Evolutionary conservation across 2,113 vertebrate species (phyloP).

Genomic region (Cheilinus undulatus): DNA sequence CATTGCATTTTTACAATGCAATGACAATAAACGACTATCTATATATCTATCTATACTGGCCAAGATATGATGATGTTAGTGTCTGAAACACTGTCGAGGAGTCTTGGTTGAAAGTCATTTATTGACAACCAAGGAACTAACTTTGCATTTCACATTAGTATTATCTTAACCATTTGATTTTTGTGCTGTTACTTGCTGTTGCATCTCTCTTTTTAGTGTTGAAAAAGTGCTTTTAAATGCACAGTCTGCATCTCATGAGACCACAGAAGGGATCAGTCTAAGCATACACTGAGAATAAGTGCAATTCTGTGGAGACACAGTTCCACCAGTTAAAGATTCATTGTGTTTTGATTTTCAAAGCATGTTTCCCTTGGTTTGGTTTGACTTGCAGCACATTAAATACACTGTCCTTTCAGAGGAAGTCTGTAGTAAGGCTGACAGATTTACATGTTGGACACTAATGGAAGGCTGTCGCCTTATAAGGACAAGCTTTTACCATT

Average conservation of each 20-base stretch:
- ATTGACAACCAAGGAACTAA: background rate
- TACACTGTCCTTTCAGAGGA: background rate
- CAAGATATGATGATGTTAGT: no score
- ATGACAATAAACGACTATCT: no score
- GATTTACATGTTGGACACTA: background rate
- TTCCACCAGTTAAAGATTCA: slow-evolving; percentile 1
- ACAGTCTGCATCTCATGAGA: slow-evolving; percentile 1
- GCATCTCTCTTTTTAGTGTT: slow-evolving; percentile 10
- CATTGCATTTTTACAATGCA: no score
- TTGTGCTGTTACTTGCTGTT: background rate
- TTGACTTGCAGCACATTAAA: background rate
- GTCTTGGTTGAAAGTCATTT: no score
- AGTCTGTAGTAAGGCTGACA: background rate
- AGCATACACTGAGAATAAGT: background rate
- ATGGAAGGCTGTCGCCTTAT: background rate
- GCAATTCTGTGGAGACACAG: background rate
- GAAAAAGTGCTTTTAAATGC: background rate
- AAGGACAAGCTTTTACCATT: background rate
- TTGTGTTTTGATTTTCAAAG: slow-evolving; percentile 13
- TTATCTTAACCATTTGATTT: background rate
- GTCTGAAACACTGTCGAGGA: no score
- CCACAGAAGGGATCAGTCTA: background rate
- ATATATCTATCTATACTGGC: no score
- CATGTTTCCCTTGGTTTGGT: background rate
- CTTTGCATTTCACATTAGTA: background rate